Percentiles rank a stretch among this genome's conserved stretches.
Evolutionary conservation across 2,797 vertebrate genomes (phyloP).

Genomic region (Nannoperca obscura): DNA sequence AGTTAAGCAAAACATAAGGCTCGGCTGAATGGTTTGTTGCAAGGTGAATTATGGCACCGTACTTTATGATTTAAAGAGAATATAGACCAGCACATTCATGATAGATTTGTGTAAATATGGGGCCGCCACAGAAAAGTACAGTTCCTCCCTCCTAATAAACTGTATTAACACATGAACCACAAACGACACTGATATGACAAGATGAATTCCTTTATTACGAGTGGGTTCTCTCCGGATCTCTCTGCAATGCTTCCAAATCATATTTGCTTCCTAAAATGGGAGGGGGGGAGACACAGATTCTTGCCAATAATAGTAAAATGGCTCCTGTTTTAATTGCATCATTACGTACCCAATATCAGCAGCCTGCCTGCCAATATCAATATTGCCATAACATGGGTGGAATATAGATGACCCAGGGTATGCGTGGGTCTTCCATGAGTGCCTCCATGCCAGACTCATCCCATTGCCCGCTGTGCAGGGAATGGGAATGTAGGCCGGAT

Average conservation of each 20-base stretch:
- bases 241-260: constrained; percentile 85
- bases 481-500: constrained; percentile 82
- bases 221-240: constrained; percentile 82
- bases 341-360: constrained; percentile 90
- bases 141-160: constrained; percentile 77
- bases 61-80: constrained; percentile 69
- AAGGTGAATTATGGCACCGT: constrained; percentile 80
- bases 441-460: constrained; percentile 82
- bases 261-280: constrained; percentile 86
- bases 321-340: constrained; percentile 90
- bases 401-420: constrained; percentile 89
- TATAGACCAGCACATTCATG: constrained; percentile 46
- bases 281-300: constrained; percentile 64
- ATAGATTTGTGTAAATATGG: constrained; percentile 71
- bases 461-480: constrained; percentile 84
- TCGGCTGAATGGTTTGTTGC: constrained; percentile 81
- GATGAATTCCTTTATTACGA: constrained; percentile 87
- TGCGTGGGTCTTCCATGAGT: constrained; percentile 83
- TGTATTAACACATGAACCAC: constrained; percentile 80
- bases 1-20: constrained; percentile 84
- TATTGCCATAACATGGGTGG: constrained; percentile 88
- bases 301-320: constrained; percentile 90
- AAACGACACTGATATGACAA: constrained; percentile 80
- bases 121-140: constrained; percentile 53
- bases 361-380: constrained; percentile 89